phyloP scores from a whole-genome alignment of 1,140 invertebrate genomes.

The Temnothorax longispinosus region DNA sequence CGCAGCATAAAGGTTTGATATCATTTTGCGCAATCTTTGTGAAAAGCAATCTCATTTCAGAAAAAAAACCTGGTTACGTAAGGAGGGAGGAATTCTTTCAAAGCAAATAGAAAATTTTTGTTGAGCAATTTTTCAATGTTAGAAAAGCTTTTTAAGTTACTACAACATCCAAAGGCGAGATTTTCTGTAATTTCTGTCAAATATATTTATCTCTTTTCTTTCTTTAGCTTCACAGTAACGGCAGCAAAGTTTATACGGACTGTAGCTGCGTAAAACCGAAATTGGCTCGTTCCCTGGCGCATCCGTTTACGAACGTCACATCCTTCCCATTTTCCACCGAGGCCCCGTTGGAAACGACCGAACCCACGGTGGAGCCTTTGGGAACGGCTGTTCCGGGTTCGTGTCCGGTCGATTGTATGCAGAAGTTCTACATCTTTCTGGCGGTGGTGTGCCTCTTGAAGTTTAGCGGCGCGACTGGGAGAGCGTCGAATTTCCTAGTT shows the following conservation, averaged over 20 bases:
- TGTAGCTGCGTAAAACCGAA: conserved; percentile 86
- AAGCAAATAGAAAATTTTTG: neutral
- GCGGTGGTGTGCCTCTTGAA: conserved; percentile 89
- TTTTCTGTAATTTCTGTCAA: neutral
- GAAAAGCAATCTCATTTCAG: neutral
- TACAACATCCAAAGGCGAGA: neutral
- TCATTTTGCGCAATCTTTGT: neutral
- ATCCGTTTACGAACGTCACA: conserved; percentile 66
- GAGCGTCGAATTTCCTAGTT: conserved; percentile 90
- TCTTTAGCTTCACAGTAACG: conserved; percentile 52
- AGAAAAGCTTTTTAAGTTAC: neutral
- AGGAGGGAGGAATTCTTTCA: neutral
- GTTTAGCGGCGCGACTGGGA: conserved; percentile 89
- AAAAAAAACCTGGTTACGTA: neutral
- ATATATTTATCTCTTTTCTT: neutral
- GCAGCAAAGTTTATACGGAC: conserved; percentile 84
- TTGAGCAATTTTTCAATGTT: neutral
- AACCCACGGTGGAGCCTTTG: conserved; percentile 39
- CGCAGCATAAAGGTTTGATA: conserved; percentile 78
- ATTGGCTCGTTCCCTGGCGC: conserved; percentile 64
- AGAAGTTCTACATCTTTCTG: conserved; percentile 89
- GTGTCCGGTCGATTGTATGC: conserved; percentile 89
- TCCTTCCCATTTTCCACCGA: conserved; percentile 55
- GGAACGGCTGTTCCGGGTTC: conserved; percentile 87
- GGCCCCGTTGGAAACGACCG: conserved; percentile 51